A percentile compares a stretch with the other conserved stretches of the same genome.
Conservation (phyloP, 2,113 vertebrate species). For the Sminthopsis crassicaudata region DNA sequence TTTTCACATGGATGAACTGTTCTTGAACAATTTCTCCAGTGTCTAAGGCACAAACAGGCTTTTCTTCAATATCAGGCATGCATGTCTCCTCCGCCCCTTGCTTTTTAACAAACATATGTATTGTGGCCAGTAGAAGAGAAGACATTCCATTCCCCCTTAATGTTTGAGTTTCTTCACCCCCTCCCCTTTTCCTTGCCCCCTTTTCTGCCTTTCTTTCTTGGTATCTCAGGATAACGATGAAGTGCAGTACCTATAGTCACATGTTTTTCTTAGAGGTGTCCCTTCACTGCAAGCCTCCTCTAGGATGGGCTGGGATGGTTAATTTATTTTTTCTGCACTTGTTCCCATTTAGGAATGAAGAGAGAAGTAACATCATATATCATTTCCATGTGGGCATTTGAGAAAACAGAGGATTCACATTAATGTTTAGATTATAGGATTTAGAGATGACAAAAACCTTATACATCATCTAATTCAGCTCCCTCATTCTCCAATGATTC, state of each 20-base stretch:
- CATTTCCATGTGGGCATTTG: neutral
- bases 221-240: constrained; percentile 43
- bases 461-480: neutral
- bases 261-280: neutral
- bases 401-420: neutral
- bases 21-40: constrained; percentile 84
- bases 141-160: constrained; percentile 62
- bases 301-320: neutral
- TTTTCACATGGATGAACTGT: constrained; percentile 83
- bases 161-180: constrained; percentile 62
- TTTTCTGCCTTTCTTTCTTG: constrained; percentile 19
- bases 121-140: constrained; percentile 76
- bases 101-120: constrained; percentile 81
- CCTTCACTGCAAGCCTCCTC: rapidly evolving
- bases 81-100: constrained; percentile 80
- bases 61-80: constrained; percentile 83
- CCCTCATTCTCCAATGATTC: neutral
- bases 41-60: constrained; percentile 80
- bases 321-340: constrained; percentile 40
- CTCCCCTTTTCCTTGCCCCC: constrained; percentile 12
- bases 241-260: neutral
- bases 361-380: constrained; percentile 23
- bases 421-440: neutral
- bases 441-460: neutral
- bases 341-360: neutral